These are phyloP conservation scores for Copidosoma floridanum DNA, from an alignment of 1,140 invertebrate species.

Conservation along the genomic window DNA sequence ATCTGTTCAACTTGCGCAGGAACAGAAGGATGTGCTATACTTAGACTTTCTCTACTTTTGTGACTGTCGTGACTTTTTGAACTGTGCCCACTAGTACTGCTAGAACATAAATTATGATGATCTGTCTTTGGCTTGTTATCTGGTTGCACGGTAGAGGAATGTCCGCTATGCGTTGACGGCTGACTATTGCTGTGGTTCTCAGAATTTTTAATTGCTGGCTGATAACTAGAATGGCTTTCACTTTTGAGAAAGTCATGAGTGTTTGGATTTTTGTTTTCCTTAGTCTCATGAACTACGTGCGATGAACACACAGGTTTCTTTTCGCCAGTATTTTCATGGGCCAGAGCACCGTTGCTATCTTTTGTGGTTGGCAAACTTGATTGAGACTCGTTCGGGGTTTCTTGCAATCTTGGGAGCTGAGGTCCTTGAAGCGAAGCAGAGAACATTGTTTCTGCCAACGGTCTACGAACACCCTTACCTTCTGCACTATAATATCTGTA, in stretches of 20 bases:
- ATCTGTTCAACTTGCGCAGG: constrained; percentile 1
- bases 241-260: constrained; percentile 5
- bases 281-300: constrained; percentile 9
- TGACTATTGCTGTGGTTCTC: too few species aligned
- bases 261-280: constrained; percentile 26
- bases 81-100: too few species aligned
- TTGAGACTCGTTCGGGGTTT: constrained; percentile 19
- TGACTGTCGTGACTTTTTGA: too few species aligned
- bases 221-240: not conserved
- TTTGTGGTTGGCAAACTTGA: not conserved
- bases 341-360: not conserved
- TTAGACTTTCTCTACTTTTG: not conserved
- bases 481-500: constrained; percentile 34
- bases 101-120: constrained; percentile 2
- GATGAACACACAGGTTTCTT: constrained; percentile 11
- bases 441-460: constrained; percentile 37
- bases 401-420: constrained; percentile 22
- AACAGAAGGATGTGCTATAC: not conserved
- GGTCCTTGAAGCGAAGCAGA: constrained; percentile 3
- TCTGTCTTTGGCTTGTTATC: constrained; percentile 4
- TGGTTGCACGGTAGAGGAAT: not conserved
- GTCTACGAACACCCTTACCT: constrained; percentile 35
- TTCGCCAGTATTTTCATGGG: not conserved
- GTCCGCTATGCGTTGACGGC: too few species aligned
- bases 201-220: not conserved